Percentiles rank a stretch among this genome's conserved stretches.
These are phyloP conservation scores for Strigops habroptila DNA, from an alignment of 2,113 vertebrate species.

Conservation along the genomic window DNA sequence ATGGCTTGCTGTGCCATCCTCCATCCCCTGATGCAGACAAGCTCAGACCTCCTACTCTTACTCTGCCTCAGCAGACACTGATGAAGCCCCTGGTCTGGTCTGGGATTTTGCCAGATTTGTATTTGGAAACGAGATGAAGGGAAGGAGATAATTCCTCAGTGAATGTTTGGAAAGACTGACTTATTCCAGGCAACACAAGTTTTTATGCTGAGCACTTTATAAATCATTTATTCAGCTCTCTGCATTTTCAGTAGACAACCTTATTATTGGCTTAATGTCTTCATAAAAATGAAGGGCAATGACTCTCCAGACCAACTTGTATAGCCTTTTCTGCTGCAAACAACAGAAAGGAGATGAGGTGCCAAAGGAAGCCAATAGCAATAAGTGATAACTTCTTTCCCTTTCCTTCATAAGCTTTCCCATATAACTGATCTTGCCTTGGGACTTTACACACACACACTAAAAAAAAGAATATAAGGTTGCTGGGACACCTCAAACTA, in stretches of 20 bases:
- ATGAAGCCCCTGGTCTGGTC: not conserved
- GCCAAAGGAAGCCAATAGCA: not conserved
- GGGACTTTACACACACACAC: not conserved
- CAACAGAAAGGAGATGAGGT: not conserved
- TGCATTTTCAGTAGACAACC: slow-evolving; percentile 42
- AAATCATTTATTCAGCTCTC: slow-evolving; percentile 55
- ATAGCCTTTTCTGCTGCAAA: not conserved
- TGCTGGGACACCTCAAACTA: not conserved
- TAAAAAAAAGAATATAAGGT: not conserved
- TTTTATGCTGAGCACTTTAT: slow-evolving; percentile 21
- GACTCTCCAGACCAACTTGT: not conserved
- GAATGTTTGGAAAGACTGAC: not conserved
- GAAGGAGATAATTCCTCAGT: not conserved
- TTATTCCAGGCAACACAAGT: slow-evolving; percentile 3
- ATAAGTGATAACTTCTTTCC: not conserved
- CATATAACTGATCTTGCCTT: not conserved
- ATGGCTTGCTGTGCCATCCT: not conserved
- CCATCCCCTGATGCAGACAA: not conserved
- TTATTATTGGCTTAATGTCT: slow-evolving; percentile 42
- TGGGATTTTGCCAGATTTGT: not conserved
- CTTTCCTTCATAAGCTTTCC: not conserved
- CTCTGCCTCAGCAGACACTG: not conserved
- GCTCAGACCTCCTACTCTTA: not conserved
- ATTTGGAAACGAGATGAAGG: not conserved
- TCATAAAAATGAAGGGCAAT: slow-evolving; percentile 24